Evolutionary conservation across 2,888 invertebrate species (phyloP).

Genomic region (Patella depressa): DNA sequence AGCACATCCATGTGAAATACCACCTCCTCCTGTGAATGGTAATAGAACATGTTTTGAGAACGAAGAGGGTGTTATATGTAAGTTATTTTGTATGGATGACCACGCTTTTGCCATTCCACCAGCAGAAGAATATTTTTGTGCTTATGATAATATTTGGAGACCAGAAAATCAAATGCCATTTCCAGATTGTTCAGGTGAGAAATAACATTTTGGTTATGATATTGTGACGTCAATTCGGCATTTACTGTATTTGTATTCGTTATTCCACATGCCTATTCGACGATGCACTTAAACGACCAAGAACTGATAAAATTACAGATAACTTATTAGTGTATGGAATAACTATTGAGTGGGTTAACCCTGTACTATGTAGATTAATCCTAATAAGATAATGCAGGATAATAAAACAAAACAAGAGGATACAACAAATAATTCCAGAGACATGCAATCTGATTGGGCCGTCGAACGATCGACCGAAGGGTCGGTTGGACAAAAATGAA

Average conservation of each 20-base stretch:
- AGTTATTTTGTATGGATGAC: conserved; percentile 76
- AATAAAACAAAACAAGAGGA: background rate
- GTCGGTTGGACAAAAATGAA: no score
- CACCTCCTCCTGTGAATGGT: conserved; percentile 74
- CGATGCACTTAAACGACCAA: conserved; percentile 60
- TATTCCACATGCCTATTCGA: background rate
- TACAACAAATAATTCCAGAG: background rate
- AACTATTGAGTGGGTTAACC: no score
- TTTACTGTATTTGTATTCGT: background rate
- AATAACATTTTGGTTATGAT: background rate
- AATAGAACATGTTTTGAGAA: conserved; percentile 72
- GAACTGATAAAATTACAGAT: no score
- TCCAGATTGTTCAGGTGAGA: conserved; percentile 77
- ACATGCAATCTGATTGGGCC: no score
- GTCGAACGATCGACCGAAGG: no score
- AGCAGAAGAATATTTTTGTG: conserved; percentile 70
- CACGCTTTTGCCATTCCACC: conserved; percentile 76
- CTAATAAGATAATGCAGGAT: background rate
- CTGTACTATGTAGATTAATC: background rate
- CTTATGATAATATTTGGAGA: conserved; percentile 71
- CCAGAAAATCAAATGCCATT: conserved; percentile 70
- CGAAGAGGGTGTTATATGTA: conserved; percentile 74
- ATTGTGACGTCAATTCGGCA: background rate
- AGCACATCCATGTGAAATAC: conserved; percentile 73
- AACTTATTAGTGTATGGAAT: no score